phyloP scores from a whole-genome alignment of 1,140 invertebrate genomes.

The Maconellicoccus hirsutus region DNA sequence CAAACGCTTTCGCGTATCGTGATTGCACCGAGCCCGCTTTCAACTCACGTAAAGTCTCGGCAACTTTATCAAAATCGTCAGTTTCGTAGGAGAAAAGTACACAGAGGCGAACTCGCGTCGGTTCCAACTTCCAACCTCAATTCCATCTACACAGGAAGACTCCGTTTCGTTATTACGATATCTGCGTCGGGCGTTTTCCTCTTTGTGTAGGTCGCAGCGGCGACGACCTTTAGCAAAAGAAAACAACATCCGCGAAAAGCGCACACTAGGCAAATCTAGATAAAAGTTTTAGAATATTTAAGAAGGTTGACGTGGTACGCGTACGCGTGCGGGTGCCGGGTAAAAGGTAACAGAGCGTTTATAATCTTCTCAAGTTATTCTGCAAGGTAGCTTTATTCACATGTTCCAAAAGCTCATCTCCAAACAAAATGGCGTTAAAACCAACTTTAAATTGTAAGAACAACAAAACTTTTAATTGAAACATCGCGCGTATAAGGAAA shows the following conservation, averaged over 20 bases:
- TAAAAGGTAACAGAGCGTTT: conserved; percentile 21
- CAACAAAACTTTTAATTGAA: conserved; percentile 22
- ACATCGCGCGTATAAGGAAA: conserved; percentile 18
- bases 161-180: no score
- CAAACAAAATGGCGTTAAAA: conserved; percentile 20
- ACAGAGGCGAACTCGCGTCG: no score
- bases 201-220: no score
- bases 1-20: no score
- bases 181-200: no score
- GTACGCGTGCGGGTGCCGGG: background rate
- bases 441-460: conserved; percentile 22
- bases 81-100: no score
- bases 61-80: no score
- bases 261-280: background rate
- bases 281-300: conserved; percentile 20
- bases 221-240: no score
- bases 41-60: no score
- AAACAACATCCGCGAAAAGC: background rate
- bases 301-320: background rate
- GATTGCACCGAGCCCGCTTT: no score
- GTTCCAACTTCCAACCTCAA: no score
- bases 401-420: conserved; percentile 21
- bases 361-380: conserved; percentile 22
- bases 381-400: conserved; percentile 21
- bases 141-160: no score